A percentile compares a stretch with the other conserved stretches of the same genome.
Evolutionary conservation across 2,113 vertebrate species (phyloP).

Genomic region (Choloepus hoffmanni): DNA sequence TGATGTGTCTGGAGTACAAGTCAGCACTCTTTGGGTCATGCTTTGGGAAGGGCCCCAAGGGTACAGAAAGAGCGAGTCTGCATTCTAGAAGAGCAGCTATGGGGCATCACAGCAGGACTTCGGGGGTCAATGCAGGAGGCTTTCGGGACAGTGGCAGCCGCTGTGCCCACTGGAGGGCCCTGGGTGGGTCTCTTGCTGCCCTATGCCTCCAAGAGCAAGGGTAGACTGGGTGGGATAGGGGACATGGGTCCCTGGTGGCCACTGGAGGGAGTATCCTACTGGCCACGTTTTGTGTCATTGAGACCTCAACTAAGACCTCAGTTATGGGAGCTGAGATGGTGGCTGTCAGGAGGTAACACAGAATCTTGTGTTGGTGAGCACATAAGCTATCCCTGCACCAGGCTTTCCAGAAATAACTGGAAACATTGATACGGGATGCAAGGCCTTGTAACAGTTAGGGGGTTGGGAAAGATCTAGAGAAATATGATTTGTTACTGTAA

Average conservation of each 20-base stretch:
- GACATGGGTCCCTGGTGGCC: background rate
- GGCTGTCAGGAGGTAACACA: background rate
- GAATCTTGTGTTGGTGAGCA: background rate
- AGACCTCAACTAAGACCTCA: background rate
- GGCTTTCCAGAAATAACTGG: background rate
- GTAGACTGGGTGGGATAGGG: background rate
- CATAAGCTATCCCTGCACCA: no score
- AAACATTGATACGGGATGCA: background rate
- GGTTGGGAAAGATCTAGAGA: background rate
- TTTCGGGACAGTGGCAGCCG: no score
- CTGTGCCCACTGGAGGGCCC: background rate
- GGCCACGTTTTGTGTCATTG: background rate
- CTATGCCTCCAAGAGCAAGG: background rate
- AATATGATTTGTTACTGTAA: background rate
- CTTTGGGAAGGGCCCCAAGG: background rate
- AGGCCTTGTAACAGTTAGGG: background rate
- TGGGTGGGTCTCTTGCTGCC: no score
- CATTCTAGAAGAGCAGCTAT: background rate
- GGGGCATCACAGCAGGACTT: background rate
- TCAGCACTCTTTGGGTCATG: background rate
- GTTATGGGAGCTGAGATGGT: background rate
- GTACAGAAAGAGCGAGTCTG: background rate
- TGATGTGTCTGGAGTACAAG: background rate
- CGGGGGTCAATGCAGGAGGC: background rate
- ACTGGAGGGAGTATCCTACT: rapidly evolving